Evolutionary conservation across 1,140 invertebrate species (phyloP).

Genomic region (Mesaphorura yosii): DNA sequence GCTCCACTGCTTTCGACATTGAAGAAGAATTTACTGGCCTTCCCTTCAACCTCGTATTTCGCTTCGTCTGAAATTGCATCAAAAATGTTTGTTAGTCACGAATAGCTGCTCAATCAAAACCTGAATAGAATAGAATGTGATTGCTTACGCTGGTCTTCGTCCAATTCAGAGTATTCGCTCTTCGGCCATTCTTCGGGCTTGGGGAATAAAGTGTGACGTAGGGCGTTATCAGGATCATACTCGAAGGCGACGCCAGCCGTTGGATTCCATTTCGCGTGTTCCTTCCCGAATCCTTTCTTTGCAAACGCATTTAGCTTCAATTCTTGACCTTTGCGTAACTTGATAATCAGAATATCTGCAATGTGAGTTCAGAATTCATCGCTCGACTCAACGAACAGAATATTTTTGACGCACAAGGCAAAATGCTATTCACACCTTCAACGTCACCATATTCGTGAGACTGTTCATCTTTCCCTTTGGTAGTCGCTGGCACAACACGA

Average conservation of each 20-base stretch:
- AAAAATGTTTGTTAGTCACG: not conserved
- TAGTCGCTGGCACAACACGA: conserved; percentile 83
- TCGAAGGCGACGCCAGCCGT: conserved; percentile 96
- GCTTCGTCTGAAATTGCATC: conserved; percentile 58
- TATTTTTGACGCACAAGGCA: too few relatives aligned
- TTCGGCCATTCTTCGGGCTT: conserved; percentile 99
- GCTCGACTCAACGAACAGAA: too few relatives aligned
- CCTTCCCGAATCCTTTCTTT: conserved; percentile 93
- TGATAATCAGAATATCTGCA: conserved; percentile 88
- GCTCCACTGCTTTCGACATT: conserved; percentile 93
- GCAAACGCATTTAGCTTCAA: conserved; percentile 91
- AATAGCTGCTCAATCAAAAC: not conserved
- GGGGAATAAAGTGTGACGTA: conserved; percentile 90
- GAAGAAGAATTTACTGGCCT: conserved; percentile 94
- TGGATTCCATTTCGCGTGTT: conserved; percentile 99
- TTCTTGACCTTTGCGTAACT: conserved; percentile 94
- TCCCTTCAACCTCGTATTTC: conserved; percentile 80
- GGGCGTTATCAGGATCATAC: conserved; percentile 97
- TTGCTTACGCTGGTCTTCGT: conserved; percentile 75
- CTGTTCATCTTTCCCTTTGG: conserved; percentile 77
- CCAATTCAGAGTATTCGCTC: conserved; percentile 88
- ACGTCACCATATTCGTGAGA: conserved; percentile 83
- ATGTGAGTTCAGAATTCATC: not conserved
- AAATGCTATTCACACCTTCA: conserved; percentile 57
- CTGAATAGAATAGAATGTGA: not conserved